Evolutionary conservation across 2,888 invertebrate genomes (phyloP).

Genomic region (Masnerella sp.): DNA sequence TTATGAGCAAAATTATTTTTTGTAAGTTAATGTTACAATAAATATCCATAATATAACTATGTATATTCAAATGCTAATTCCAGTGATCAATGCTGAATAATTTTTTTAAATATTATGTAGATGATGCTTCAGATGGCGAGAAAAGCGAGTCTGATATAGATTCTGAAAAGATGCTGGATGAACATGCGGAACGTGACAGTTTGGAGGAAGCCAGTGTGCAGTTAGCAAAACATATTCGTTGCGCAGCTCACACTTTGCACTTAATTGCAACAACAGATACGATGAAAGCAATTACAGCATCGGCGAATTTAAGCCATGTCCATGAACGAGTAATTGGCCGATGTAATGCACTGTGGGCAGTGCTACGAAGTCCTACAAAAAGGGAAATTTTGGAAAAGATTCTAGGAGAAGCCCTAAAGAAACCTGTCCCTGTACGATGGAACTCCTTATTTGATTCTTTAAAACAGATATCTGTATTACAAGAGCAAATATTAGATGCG

Average conservation of each 20-base stretch:
- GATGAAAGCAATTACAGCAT: neutral
- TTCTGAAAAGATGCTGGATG: too few relatives aligned
- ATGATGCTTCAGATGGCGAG: too few relatives aligned
- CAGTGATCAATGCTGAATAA: too few relatives aligned
- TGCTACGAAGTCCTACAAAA: slow-evolving; percentile 4
- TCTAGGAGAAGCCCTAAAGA: neutral
- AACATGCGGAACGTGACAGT: neutral
- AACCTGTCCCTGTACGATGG: slow-evolving; percentile 9
- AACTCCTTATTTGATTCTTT: slow-evolving; percentile 14
- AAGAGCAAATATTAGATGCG: neutral
- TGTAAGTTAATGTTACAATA: too few relatives aligned
- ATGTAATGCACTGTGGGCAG: slow-evolving; percentile 17
- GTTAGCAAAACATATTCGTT: slow-evolving; percentile 11
- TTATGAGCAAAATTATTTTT: too few relatives aligned
- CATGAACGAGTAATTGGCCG: neutral
- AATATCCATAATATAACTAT: too few relatives aligned
- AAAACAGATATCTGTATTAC: neutral
- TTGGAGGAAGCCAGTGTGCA: neutral
- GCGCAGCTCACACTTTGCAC: slow-evolving; percentile 12
- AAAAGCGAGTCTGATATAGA: too few relatives aligned
- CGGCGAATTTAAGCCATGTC: neutral
- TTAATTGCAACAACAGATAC: slow-evolving; percentile 1
- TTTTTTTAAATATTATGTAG: too few relatives aligned
- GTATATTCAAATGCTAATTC: too few relatives aligned
- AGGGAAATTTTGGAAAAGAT: neutral